A percentile compares a stretch with the other conserved stretches of the same genome.
Evolutionary conservation across 2,888 invertebrate genomes (phyloP).

Genomic region (Lottia scabra): DNA sequence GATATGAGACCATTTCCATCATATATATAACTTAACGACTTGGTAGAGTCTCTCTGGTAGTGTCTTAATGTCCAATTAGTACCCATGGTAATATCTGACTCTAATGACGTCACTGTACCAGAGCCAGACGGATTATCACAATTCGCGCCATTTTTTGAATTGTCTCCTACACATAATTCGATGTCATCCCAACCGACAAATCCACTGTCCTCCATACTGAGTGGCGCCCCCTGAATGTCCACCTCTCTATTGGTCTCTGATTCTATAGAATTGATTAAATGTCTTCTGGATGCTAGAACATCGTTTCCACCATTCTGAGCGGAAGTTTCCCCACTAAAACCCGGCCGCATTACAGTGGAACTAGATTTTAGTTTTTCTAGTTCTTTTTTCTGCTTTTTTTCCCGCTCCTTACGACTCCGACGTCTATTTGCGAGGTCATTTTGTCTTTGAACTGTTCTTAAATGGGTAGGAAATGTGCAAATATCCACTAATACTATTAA

Average conservation of each 20-base stretch:
- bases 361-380: background rate
- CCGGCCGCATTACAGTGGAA: background rate
- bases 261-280: background rate
- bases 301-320: background rate
- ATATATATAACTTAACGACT: background rate
- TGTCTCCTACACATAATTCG: background rate
- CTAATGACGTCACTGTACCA: background rate
- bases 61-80: background rate
- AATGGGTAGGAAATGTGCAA: conserved; percentile 2
- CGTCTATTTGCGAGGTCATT: background rate
- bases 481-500: conserved; percentile 9
- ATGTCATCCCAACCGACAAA: background rate
- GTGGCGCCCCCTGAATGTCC: background rate
- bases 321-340: background rate
- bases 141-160: background rate
- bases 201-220: background rate
- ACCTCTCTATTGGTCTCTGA: background rate
- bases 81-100: background rate
- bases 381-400: background rate
- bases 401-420: background rate
- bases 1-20: background rate
- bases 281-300: background rate
- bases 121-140: background rate
- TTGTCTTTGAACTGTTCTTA: background rate
- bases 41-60: background rate